Conservation (phyloP, 2,797 vertebrate species). For the Gouania willdenowi region DNA sequence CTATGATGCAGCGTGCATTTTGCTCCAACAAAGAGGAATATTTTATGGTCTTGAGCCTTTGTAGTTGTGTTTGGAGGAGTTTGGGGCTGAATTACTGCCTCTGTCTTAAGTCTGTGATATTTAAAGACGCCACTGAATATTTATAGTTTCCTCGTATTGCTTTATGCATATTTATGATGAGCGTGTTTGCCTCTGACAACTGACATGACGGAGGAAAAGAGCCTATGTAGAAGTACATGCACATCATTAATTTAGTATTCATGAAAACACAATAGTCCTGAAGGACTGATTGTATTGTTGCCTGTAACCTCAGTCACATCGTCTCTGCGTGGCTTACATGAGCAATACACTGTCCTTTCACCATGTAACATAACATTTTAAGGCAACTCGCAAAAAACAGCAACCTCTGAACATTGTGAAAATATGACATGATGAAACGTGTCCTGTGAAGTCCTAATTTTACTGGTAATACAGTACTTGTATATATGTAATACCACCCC, state of each 20-base stretch:
- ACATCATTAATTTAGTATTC: constrained; percentile 15
- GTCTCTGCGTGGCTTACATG: neutral
- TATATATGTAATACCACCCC: too few species aligned
- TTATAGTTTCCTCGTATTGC: constrained; percentile 4
- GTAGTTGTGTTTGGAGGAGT: constrained; percentile 4
- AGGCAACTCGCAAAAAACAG: neutral
- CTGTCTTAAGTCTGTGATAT: constrained; percentile 6
- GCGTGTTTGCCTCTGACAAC: constrained; percentile 15
- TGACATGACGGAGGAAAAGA: constrained; percentile 17
- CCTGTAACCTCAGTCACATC: constrained; percentile 7
- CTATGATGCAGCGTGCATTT: neutral
- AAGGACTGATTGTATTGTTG: constrained; percentile 12
- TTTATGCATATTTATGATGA: constrained; percentile 31
- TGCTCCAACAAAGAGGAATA: neutral
- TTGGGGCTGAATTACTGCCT: neutral
- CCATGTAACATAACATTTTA: neutral
- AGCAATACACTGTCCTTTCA: too few species aligned
- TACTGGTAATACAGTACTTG: too few species aligned
- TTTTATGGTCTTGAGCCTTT: constrained; percentile 1
- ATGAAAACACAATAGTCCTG: constrained; percentile 5
- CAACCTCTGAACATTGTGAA: constrained; percentile 1
- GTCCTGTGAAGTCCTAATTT: too few species aligned
- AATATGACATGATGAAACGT: too few species aligned
- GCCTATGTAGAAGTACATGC: neutral
- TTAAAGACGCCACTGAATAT: constrained; percentile 29